phyloP scores from a whole-genome alignment of 37 sponge, comb jelly and placozoan species.

The Mnemiopsis leidyi region DNA sequence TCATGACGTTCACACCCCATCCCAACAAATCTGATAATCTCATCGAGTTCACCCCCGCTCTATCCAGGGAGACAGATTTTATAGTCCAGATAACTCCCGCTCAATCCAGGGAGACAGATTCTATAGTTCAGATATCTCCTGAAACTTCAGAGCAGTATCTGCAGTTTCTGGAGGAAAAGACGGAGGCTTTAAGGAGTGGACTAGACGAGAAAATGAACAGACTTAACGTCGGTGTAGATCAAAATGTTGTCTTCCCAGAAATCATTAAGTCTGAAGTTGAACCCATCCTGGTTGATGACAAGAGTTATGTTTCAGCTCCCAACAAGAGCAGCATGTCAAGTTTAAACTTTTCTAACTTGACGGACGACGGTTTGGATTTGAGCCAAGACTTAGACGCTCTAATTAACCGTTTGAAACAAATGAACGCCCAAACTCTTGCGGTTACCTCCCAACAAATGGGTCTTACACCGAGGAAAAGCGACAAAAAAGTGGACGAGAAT shows the following conservation, averaged over 20 bases:
- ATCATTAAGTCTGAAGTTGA: not conserved
- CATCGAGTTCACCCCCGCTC: not conserved
- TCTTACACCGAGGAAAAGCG: not conserved
- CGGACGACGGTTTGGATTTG: conserved; percentile 9
- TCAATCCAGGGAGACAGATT: not conserved
- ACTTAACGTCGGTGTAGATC: not conserved
- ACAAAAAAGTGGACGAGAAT: not conserved
- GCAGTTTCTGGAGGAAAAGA: not conserved
- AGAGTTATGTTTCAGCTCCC: not conserved
- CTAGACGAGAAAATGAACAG: not conserved
- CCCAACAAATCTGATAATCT: conserved; percentile 1
- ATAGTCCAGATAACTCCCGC: no score
- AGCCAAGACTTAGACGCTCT: conserved; percentile 38
- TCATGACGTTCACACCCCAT: conserved; percentile 26
- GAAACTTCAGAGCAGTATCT: not conserved
- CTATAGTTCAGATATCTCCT: not conserved
- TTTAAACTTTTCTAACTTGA: not conserved
- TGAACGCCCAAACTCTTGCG: conserved; percentile 25
- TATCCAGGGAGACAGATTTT: not conserved
- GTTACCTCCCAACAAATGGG: not conserved
- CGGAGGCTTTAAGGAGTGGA: conserved; percentile 1
- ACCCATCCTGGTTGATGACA: not conserved
- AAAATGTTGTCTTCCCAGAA: not conserved
- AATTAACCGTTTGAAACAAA: not conserved
- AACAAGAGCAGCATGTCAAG: not conserved